Conservation (phyloP, 1,140 invertebrate genomes). For the Psix sp. region DNA sequence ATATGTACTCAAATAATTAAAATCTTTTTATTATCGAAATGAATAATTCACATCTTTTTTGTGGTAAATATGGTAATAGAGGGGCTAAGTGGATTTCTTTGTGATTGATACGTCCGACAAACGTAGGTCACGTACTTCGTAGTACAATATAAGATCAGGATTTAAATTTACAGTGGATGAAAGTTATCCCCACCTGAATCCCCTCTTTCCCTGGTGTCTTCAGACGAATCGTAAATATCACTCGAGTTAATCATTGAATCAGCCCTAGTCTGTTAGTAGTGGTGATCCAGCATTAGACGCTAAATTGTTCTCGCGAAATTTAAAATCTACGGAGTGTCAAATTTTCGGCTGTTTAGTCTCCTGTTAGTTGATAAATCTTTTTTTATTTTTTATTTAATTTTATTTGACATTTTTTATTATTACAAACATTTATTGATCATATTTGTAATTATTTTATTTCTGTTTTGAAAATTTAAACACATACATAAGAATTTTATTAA, state of each 20-base stretch:
- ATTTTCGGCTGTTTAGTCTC: background rate
- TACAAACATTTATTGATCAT: no score
- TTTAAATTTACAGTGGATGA: slow-evolving; percentile 45
- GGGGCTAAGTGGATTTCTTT: slow-evolving; percentile 10
- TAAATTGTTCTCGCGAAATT: slow-evolving; percentile 4
- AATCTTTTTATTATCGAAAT: slow-evolving; percentile 4
- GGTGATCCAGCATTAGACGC: slow-evolving; percentile 16
- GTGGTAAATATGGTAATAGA: slow-evolving; percentile 31
- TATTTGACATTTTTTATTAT: no score
- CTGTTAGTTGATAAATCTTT: background rate
- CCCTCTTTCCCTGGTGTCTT: slow-evolving; percentile 42
- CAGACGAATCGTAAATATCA: slow-evolving; percentile 31
- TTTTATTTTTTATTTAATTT: no score
- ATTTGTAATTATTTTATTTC: no score
- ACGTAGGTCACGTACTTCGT: slow-evolving; percentile 39
- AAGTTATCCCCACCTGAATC: slow-evolving; percentile 41
- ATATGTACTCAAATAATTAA: slow-evolving; percentile 12
- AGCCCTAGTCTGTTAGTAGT: slow-evolving; percentile 38
- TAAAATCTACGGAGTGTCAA: background rate
- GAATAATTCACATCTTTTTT: slow-evolving; percentile 33
- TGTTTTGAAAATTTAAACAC: no score
- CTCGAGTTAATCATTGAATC: slow-evolving; percentile 39
- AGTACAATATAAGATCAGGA: slow-evolving; percentile 34
- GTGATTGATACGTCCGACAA: slow-evolving; percentile 34
- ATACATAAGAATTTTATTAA: no score